phyloP scores from a whole-genome alignment of 64 coral and sea anemone genomes.

The Dendrophyllia cribrosa region DNA sequence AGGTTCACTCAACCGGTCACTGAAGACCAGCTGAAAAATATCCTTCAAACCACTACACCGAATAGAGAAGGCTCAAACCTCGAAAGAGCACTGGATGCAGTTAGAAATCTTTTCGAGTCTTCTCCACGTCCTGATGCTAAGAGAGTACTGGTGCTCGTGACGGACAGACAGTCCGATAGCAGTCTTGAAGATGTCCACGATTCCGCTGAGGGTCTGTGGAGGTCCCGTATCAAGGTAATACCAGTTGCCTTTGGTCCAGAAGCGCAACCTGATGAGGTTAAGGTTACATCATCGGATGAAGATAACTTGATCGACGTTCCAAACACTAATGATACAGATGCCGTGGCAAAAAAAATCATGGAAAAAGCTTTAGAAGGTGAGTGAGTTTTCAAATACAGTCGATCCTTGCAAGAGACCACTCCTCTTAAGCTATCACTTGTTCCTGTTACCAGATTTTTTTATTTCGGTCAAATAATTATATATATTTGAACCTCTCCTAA shows the following conservation, averaged over 20 bases:
- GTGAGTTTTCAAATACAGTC: neutral
- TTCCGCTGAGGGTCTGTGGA: conserved; percentile 50
- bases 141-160: conserved; percentile 72
- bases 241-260: conserved; percentile 78
- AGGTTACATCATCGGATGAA: conserved; percentile 71
- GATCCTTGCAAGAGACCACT: neutral
- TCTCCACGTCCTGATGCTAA: conserved; percentile 68
- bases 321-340: conserved; percentile 46
- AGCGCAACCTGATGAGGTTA: conserved; percentile 54
- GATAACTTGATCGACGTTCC: conserved; percentile 66
- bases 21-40: conserved; percentile 6
- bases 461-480: no score
- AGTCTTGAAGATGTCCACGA: conserved; percentile 26
- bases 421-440: no score
- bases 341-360: conserved; percentile 73
- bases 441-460: no score
- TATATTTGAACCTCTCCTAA: no score
- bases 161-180: conserved; percentile 65
- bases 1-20: conserved; percentile 57
- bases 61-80: conserved; percentile 44
- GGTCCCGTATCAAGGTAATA: conserved; percentile 67
- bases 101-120: conserved; percentile 49
- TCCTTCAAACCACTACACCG: neutral
- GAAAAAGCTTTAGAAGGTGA: conserved; percentile 71
- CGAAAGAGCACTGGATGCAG: conserved; percentile 60